Conservation (phyloP, 2,888 invertebrate species). For the Lobophora halterata region DNA sequence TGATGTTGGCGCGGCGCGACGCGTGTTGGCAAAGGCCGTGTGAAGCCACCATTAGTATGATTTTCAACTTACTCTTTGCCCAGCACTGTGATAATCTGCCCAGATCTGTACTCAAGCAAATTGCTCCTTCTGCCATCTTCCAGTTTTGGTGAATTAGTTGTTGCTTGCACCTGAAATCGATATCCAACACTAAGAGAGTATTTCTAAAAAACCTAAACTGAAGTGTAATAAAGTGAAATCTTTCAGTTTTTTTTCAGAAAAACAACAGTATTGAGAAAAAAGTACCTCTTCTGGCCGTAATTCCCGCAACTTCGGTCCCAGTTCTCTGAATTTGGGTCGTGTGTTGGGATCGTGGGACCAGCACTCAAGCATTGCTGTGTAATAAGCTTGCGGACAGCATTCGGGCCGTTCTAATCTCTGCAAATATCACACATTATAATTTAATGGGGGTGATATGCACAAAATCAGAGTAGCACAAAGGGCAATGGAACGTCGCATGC, state of each 20-base stretch:
- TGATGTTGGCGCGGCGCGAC: too few species aligned
- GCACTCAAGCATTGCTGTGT: constrained; percentile 95
- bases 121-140: constrained; percentile 79
- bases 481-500: too few species aligned
- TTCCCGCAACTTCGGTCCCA: constrained; percentile 88
- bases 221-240: too few species aligned
- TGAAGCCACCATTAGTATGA: too few species aligned
- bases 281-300: constrained; percentile 92
- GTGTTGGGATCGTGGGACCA: constrained; percentile 96
- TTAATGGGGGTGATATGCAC: too few species aligned
- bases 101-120: constrained; percentile 90
- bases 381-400: constrained; percentile 96
- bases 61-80: constrained; percentile 73
- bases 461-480: too few species aligned
- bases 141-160: constrained; percentile 67
- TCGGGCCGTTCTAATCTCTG: constrained; percentile 95
- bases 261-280: not conserved
- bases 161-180: constrained; percentile 85
- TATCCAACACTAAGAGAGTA: not conserved
- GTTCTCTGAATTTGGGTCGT: constrained; percentile 94
- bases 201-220: too few species aligned
- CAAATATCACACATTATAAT: constrained; percentile 30
- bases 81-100: constrained; percentile 95
- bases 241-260: not conserved
- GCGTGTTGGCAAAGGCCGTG: too few species aligned